phyloP scores from a whole-genome alignment of 2,797 vertebrate species.

The Myotis vivesi region DNA sequence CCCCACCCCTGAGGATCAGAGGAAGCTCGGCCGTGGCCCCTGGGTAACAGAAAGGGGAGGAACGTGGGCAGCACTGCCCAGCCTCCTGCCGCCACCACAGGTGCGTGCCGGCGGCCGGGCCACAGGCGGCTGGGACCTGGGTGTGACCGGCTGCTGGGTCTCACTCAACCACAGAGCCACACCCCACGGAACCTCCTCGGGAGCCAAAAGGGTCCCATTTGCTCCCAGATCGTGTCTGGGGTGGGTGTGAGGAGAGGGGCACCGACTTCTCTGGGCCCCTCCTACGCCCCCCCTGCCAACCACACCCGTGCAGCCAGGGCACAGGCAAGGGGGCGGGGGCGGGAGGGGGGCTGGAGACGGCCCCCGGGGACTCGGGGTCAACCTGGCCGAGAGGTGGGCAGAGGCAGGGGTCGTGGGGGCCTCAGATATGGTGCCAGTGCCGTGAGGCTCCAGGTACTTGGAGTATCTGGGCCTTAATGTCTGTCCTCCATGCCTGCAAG shows the following conservation, averaged over 20 bases:
- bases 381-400: background rate
- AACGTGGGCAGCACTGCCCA: background rate
- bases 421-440: background rate
- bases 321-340: background rate
- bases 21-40: background rate
- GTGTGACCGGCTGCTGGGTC: background rate
- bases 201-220: background rate
- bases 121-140: background rate
- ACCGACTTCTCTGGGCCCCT: background rate
- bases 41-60: too few relatives aligned
- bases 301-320: too few relatives aligned
- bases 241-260: background rate
- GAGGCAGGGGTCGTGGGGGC: background rate
- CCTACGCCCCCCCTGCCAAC: background rate
- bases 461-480: background rate
- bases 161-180: background rate
- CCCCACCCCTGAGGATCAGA: background rate
- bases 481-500: background rate
- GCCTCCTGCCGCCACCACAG: background rate
- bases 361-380: background rate
- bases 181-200: background rate
- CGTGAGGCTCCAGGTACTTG: background rate
- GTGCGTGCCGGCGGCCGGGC: background rate
- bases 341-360: background rate
- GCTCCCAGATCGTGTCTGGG: background rate